Conservation (phyloP, 2,797 vertebrate genomes). For the Lindbergichthys nudifrons region DNA sequence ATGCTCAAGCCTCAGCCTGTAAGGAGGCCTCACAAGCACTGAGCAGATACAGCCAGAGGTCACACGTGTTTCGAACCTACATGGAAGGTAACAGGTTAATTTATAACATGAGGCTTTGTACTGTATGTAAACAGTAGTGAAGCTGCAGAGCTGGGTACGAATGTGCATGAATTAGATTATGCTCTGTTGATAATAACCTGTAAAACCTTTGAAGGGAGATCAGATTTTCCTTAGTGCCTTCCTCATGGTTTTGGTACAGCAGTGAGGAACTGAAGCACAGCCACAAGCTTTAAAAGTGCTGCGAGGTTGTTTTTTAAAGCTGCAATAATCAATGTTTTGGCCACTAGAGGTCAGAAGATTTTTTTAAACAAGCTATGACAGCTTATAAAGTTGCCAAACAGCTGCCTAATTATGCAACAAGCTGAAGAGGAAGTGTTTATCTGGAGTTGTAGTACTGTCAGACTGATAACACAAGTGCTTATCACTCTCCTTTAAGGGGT, state of each 20-base stretch:
- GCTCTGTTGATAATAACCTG: conserved; percentile 33
- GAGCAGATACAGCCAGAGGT: conserved; percentile 63
- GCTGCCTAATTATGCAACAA: background rate
- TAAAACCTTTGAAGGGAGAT: conserved; percentile 16
- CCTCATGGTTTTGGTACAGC: background rate
- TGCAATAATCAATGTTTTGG: conserved; percentile 36
- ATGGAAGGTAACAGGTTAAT: background rate
- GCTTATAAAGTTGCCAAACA: background rate
- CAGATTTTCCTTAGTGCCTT: background rate
- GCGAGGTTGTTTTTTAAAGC: conserved; percentile 37
- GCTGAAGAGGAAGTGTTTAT: background rate
- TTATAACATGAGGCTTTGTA: conserved; percentile 14
- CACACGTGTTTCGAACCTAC: conserved; percentile 47
- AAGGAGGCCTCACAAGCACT: conserved; percentile 71
- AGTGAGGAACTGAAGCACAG: conserved; percentile 29
- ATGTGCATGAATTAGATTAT: conserved; percentile 42
- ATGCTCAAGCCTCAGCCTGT: conserved; percentile 66
- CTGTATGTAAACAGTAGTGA: conserved; percentile 14
- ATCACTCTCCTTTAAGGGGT: background rate
- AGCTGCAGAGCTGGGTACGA: conserved; percentile 28
- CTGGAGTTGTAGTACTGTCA: background rate
- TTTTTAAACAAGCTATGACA: background rate
- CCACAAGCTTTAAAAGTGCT: conserved; percentile 51
- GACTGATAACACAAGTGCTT: conserved; percentile 1
- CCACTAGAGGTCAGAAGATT: conserved; percentile 22